phyloP scores from a whole-genome alignment of 1,140 invertebrate genomes.

The Platyscapa corneri region DNA sequence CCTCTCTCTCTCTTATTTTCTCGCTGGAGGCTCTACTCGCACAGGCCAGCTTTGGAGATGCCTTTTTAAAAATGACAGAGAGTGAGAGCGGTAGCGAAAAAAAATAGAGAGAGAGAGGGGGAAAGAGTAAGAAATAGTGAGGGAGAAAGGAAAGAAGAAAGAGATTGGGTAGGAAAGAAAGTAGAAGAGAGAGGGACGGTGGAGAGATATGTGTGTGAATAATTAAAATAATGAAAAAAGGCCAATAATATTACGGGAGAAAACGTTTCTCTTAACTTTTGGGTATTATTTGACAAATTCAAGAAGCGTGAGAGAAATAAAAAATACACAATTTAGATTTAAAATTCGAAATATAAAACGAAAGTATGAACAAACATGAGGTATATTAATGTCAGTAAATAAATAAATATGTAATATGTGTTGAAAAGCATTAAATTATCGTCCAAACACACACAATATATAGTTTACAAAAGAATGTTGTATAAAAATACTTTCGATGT shows the following conservation, averaged over 20 bases:
- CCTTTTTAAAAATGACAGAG: constrained; percentile 32
- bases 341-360: no score
- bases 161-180: no score
- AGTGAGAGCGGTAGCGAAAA: constrained; percentile 35
- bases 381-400: no score
- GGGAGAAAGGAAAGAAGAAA: no score
- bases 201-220: not conserved
- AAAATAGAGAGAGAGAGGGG: constrained; percentile 22
- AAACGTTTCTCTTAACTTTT: constrained; percentile 4
- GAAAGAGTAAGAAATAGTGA: constrained; percentile 26
- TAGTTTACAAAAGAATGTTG: no score
- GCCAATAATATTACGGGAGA: constrained; percentile 13
- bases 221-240: not conserved
- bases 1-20: constrained; percentile 48
- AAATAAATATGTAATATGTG: no score
- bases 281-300: not conserved
- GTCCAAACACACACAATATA: no score
- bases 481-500: no score
- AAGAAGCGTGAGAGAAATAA: not conserved
- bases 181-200: no score
- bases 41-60: constrained; percentile 55
- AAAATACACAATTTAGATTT: no score
- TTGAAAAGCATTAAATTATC: no score
- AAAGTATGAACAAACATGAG: no score
- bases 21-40: constrained; percentile 62